Percentiles rank a stretch among this genome's conserved stretches.
Evolutionary conservation across 1,140 invertebrate genomes (phyloP).

Genomic region (Caenorhabditis brenneri): DNA sequence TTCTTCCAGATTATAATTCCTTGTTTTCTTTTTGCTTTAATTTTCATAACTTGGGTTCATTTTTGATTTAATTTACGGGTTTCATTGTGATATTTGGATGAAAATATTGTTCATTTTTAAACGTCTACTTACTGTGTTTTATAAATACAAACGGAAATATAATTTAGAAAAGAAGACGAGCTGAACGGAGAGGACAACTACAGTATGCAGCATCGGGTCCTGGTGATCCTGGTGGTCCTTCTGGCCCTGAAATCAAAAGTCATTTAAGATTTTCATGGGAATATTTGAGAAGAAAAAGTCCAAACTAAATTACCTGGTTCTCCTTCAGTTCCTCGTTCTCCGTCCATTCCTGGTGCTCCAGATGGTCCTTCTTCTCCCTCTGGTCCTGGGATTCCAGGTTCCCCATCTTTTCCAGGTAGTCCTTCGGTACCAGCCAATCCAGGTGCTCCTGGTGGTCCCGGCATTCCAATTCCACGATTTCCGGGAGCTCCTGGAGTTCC

Average conservation of each 20-base stretch:
- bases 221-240: slow-evolving; percentile 7
- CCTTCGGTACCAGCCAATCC: slow-evolving; percentile 5
- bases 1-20: slow-evolving; percentile 16
- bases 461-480: slow-evolving; percentile 10
- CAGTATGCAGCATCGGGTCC: slow-evolving; percentile 19
- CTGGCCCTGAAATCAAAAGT: background rate
- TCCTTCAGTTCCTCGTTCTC: background rate
- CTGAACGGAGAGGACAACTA: slow-evolving; percentile 14
- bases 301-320: background rate
- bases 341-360: background rate
- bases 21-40: background rate
- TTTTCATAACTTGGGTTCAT: slow-evolving; percentile 3
- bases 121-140: background rate
- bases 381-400: slow-evolving; percentile 13
- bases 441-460: slow-evolving; percentile 4
- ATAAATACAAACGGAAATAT: background rate
- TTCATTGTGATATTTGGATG: background rate
- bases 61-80: background rate
- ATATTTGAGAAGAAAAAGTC: too few relatives aligned
- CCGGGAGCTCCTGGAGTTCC: background rate
- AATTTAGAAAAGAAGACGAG: slow-evolving; percentile 14
- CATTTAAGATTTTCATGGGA: background rate
- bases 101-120: background rate
- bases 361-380: slow-evolving; percentile 17
- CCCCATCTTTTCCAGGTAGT: background rate